Evolutionary conservation across 2,888 invertebrate species (phyloP).

Genomic region (Apomyelois bistriatella): DNA sequence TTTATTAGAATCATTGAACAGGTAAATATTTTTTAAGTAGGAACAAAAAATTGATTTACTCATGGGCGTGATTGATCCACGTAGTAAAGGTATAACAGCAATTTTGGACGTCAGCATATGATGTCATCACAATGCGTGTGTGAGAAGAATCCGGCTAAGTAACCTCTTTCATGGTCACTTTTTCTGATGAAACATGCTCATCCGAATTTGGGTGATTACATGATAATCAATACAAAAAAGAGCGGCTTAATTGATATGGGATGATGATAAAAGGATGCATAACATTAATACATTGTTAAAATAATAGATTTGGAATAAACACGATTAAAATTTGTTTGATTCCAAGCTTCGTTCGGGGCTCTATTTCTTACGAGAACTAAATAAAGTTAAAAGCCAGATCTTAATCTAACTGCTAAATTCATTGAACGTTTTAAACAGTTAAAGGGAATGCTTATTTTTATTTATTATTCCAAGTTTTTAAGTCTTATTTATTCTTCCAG

Average conservation of each 20-base stretch:
- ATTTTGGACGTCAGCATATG: slow-evolving; percentile 57
- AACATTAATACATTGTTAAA: slow-evolving; percentile 6
- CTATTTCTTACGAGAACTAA: too few species aligned
- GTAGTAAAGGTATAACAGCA: slow-evolving; percentile 45
- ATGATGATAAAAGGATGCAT: slow-evolving; percentile 31
- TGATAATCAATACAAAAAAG: slow-evolving; percentile 41
- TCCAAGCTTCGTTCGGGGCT: too few species aligned
- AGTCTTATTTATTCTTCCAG: too few species aligned
- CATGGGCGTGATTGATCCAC: slow-evolving; percentile 20
- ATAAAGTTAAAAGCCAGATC: too few species aligned
- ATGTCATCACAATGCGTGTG: slow-evolving; percentile 58
- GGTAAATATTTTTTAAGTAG: slow-evolving; percentile 8
- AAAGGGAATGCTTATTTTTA: too few species aligned
- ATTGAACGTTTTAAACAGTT: too few species aligned
- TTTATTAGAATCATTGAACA: too few species aligned
- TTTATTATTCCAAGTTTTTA: too few species aligned
- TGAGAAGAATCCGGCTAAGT: slow-evolving; percentile 69
- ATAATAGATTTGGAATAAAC: too few species aligned
- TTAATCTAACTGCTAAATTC: too few species aligned
- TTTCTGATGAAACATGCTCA: slow-evolving; percentile 60
- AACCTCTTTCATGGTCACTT: slow-evolving; percentile 68
- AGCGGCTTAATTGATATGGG: slow-evolving; percentile 27
- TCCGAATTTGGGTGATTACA: slow-evolving; percentile 35
- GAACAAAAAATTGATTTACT: slow-evolving; percentile 19
- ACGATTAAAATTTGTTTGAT: too few species aligned